phyloP scores from a whole-genome alignment of 2,888 invertebrate species.

The Cryptus viduatorius region DNA sequence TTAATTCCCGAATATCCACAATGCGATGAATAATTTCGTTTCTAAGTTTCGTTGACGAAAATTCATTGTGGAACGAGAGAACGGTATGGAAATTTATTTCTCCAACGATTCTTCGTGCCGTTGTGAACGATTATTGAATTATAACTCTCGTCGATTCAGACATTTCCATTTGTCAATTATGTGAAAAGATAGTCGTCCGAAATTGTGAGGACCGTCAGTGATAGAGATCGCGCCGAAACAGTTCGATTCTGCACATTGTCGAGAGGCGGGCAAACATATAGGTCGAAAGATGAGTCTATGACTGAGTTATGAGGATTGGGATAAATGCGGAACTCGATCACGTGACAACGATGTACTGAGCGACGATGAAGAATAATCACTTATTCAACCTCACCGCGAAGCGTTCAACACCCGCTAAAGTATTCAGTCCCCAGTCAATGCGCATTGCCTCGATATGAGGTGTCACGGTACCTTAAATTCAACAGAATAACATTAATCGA shows the following conservation, averaged over 20 bases:
- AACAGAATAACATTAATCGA: too few relatives aligned
- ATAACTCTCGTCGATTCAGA: conserved; percentile 30
- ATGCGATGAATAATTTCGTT: conserved; percentile 33
- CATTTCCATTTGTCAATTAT: conserved; percentile 53
- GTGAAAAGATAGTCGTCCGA: background rate
- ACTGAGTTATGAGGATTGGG: conserved; percentile 1
- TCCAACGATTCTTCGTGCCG: background rate
- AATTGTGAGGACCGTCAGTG: background rate
- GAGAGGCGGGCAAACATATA: background rate
- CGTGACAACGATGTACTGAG: background rate
- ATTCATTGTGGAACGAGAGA: background rate
- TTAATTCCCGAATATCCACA: conserved; percentile 49
- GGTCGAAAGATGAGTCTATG: conserved; percentile 7
- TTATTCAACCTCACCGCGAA: background rate
- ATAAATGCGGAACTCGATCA: background rate
- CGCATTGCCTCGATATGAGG: background rate
- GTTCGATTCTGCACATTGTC: background rate
- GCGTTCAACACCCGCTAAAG: background rate
- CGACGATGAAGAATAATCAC: background rate
- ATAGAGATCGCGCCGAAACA: background rate
- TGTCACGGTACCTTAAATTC: too few relatives aligned
- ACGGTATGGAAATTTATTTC: too few relatives aligned
- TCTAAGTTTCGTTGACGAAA: conserved; percentile 47
- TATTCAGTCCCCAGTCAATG: background rate
- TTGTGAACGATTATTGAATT: conserved; percentile 27